phyloP scores from a whole-genome alignment of 2,113 vertebrate genomes.

The Ictidomys tridecemlineatus region DNA sequence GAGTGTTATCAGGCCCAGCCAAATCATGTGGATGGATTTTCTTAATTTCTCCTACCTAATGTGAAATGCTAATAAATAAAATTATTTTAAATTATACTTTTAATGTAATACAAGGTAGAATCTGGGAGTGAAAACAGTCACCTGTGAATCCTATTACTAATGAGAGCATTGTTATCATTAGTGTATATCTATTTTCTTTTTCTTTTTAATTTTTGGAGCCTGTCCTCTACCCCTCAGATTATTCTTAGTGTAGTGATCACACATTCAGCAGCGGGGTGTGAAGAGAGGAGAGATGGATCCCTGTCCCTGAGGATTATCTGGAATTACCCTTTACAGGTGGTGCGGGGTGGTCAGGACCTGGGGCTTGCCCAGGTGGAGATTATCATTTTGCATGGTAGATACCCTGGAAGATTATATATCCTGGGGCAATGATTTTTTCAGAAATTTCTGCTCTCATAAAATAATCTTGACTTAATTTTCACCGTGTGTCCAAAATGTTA shows the following conservation, averaged over 20 bases:
- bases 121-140: neutral
- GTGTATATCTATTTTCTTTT: no score
- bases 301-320: neutral
- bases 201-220: no score
- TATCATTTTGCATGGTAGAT: accelerated
- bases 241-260: neutral
- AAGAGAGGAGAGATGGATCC: neutral
- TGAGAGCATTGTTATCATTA: neutral
- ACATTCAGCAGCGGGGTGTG: neutral
- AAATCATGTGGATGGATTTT: constrained; percentile 55
- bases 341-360: no score
- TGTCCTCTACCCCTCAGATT: neutral
- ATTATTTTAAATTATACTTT: constrained; percentile 5
- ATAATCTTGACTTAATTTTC: neutral
- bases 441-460: neutral
- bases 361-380: neutral
- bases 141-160: neutral
- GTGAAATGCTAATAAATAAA: constrained; percentile 29
- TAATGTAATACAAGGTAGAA: neutral
- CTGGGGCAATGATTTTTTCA: neutral
- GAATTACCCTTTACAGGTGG: neutral
- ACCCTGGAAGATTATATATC: neutral
- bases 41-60: constrained; percentile 50
- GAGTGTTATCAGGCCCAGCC: constrained; percentile 58
- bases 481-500: neutral